Conservation (phyloP, 1,140 invertebrate genomes). For the Scaptomyza pallida region DNA sequence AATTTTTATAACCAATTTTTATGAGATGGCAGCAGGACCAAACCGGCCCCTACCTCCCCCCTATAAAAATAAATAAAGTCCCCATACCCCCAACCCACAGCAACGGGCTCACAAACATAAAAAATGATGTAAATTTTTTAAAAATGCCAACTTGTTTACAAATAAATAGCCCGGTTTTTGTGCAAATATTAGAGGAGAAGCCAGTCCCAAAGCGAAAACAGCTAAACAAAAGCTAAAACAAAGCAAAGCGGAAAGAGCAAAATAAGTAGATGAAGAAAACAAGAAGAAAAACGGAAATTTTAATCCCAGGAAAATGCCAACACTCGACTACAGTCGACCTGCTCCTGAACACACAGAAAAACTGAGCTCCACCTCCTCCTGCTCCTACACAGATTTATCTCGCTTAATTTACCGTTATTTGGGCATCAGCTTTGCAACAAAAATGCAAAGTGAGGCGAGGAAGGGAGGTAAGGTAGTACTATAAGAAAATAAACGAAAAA, state of each 20-base stretch:
- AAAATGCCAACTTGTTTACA: constrained; percentile 74
- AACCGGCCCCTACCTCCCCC: not conserved
- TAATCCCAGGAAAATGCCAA: constrained; percentile 69
- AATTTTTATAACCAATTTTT: constrained; percentile 78
- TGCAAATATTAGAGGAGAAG: constrained; percentile 44
- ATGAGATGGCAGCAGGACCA: constrained; percentile 39
- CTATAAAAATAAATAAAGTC: not conserved
- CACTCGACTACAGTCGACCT: constrained; percentile 36
- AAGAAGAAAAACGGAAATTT: constrained; percentile 50
- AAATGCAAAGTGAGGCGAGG: constrained; percentile 45
- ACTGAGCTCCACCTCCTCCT: constrained; percentile 1
- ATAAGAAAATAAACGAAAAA: constrained; percentile 54
- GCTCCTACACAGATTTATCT: constrained; percentile 73
- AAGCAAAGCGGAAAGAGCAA: constrained; percentile 2
- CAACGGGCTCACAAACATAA: constrained; percentile 44
- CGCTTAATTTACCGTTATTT: constrained; percentile 81
- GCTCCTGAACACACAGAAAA: not conserved
- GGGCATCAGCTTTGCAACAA: constrained; percentile 78
- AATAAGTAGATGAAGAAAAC: constrained; percentile 20
- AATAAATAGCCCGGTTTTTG: constrained; percentile 67
- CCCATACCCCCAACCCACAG: too few species aligned
- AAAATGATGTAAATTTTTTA: constrained; percentile 70
- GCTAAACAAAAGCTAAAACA: constrained; percentile 22
- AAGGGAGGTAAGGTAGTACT: not conserved
- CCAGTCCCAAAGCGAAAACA: constrained; percentile 14